A percentile compares a stretch with the other conserved stretches of the same genome.
Conservation (phyloP, 2,888 invertebrate genomes). For the Byasa hedistus region DNA sequence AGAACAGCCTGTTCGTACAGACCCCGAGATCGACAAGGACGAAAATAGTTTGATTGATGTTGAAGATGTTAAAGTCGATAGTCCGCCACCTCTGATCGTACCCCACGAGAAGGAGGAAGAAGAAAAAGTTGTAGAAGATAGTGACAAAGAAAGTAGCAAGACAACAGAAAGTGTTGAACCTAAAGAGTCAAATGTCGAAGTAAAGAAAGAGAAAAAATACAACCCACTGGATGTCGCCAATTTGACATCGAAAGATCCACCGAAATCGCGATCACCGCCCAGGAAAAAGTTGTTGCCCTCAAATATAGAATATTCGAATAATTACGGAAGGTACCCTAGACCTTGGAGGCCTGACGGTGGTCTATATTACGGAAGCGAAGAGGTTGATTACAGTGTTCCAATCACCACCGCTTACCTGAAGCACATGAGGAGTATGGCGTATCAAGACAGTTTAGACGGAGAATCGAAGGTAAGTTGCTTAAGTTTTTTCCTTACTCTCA, state of each 20-base stretch:
- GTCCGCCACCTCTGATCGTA: conserved; percentile 46
- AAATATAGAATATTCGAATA: conserved; percentile 56
- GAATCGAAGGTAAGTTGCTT: conserved; percentile 63
- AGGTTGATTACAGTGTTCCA: conserved; percentile 90
- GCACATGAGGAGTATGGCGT: conserved; percentile 86
- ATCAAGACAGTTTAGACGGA: conserved; percentile 59
- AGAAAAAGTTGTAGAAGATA: conserved; percentile 40
- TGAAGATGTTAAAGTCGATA: conserved; percentile 69
- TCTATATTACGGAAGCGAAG: conserved; percentile 67
- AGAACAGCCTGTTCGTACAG: conserved; percentile 67
- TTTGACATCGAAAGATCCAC: conserved; percentile 81
- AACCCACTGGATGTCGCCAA: conserved; percentile 83
- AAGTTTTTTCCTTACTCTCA: background rate
- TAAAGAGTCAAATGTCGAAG: conserved; percentile 61
- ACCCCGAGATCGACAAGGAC: conserved; percentile 74
- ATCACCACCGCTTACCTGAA: conserved; percentile 94
- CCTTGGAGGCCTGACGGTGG: conserved; percentile 81
- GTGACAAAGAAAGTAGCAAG: conserved; percentile 53
- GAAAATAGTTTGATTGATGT: conserved; percentile 73
- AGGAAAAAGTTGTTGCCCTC: conserved; percentile 73
- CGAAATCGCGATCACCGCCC: conserved; percentile 71
- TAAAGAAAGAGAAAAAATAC: conserved; percentile 68
- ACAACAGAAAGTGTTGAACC: conserved; percentile 50
- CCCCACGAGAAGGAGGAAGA: conserved; percentile 48
- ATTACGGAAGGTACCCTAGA: conserved; percentile 76